phyloP scores from a whole-genome alignment of 2,888 invertebrate species.

The Camponotus fellah region DNA sequence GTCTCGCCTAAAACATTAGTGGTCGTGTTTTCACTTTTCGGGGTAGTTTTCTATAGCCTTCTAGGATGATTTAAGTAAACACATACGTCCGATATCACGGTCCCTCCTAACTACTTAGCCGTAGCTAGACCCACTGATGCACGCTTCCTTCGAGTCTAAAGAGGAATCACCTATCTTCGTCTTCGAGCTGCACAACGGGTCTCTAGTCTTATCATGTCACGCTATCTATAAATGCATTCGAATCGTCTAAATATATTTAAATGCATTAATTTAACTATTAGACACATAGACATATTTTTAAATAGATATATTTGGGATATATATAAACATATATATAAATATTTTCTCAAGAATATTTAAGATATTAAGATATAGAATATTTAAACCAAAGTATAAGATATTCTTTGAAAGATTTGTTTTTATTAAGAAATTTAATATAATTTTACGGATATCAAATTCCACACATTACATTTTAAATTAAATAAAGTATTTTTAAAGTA shows the following conservation, averaged over 20 bases:
- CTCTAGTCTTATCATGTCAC: constrained; percentile 81
- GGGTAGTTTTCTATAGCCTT: constrained; percentile 76
- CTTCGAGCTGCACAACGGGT: constrained; percentile 83
- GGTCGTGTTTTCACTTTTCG: constrained; percentile 68
- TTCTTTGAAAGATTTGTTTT: background rate
- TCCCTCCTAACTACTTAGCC: constrained; percentile 86
- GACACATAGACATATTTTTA: background rate
- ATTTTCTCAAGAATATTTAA: background rate
- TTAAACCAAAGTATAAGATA: background rate
- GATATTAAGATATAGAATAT: background rate
- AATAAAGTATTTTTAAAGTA: background rate
- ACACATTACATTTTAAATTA: background rate
- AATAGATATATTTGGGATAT: background rate
- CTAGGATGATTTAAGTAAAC: constrained; percentile 84
- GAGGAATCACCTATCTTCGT: constrained; percentile 74
- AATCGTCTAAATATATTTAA: constrained; percentile 20
- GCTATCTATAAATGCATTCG: constrained; percentile 53
- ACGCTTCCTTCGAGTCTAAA: constrained; percentile 81
- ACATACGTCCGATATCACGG: constrained; percentile 87
- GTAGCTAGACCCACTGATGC: constrained; percentile 85
- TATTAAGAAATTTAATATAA: constrained; percentile 1
- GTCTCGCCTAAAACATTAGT: constrained; percentile 51
- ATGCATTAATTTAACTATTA: background rate
- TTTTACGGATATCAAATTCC: background rate
- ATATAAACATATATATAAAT: background rate